A percentile compares a stretch with the other conserved stretches of the same genome.
Conservation (phyloP, 1,140 invertebrate genomes). For the Goniozus legneri region DNA sequence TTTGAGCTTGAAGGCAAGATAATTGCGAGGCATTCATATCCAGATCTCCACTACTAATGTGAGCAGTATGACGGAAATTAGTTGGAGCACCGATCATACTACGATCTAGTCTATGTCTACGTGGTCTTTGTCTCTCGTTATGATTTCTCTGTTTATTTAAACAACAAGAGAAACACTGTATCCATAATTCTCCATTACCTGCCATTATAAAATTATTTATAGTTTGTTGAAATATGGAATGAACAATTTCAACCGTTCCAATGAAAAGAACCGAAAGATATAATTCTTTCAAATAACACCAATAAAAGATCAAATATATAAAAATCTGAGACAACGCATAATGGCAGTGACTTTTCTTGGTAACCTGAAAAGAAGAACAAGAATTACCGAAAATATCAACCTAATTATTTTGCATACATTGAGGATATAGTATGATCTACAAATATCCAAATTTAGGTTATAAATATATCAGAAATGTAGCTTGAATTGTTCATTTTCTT, state of each 20-base stretch:
- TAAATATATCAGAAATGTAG: no score
- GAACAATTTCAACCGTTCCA: no score
- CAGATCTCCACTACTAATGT: constrained; percentile 84
- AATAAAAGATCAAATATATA: constrained; percentile 15
- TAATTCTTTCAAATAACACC: constrained; percentile 15
- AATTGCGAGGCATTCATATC: constrained; percentile 71
- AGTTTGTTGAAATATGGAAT: no score
- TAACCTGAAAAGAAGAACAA: constrained; percentile 12
- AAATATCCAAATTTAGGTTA: no score
- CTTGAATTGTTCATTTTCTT: no score
- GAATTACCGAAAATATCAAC: constrained; percentile 8
- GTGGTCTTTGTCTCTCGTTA: constrained; percentile 61
- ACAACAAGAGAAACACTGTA: constrained; percentile 83
- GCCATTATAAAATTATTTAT: no score
- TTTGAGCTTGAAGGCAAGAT: constrained; percentile 76
- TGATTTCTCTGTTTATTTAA: constrained; percentile 66
- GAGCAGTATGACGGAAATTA: constrained; percentile 89
- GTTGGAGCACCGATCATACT: constrained; percentile 91
- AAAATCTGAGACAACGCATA: constrained; percentile 9
- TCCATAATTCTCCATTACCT: constrained; percentile 72
- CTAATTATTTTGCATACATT: no score
- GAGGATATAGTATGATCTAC: no score
- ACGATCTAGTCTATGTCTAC: constrained; percentile 76
- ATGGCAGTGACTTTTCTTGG: constrained; percentile 6
- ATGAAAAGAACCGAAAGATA: no score